A percentile compares a stretch with the other conserved stretches of the same genome.
phyloP scores from a whole-genome alignment of 2,113 vertebrate genomes.

The Pteronura brasiliensis region DNA sequence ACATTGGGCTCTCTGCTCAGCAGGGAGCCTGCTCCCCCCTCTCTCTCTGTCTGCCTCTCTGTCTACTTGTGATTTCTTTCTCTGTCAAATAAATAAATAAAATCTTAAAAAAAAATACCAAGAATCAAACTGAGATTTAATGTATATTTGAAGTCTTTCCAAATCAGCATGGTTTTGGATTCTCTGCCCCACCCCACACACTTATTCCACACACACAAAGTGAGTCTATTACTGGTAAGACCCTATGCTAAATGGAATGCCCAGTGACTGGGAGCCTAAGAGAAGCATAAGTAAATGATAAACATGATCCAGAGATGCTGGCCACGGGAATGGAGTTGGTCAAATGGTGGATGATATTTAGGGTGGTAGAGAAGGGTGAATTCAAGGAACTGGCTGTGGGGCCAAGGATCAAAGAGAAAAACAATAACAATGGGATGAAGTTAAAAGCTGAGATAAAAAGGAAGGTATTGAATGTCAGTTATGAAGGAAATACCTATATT shows the following conservation, averaged over 20 bases:
- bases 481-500: not conserved
- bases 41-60: too few relatives aligned
- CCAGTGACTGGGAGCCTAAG: not conserved
- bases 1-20: too few relatives aligned
- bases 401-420: not conserved
- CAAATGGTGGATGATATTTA: not conserved
- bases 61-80: too few relatives aligned
- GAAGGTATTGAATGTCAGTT: not conserved
- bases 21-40: too few relatives aligned
- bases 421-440: not conserved
- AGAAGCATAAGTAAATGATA: not conserved
- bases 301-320: not conserved
- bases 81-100: not conserved
- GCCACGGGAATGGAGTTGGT: not conserved
- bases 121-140: not conserved
- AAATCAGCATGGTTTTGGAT: not conserved
- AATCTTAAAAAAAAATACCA: too few relatives aligned
- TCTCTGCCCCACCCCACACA: not conserved
- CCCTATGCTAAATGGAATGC: not conserved
- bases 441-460: not conserved
- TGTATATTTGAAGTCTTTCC: constrained; percentile 21
- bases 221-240: not conserved
- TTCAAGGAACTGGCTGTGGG: not conserved
- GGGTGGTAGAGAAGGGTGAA: not conserved
- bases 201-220: not conserved